These are phyloP conservation scores for Hemitrygon akajei DNA, from an alignment of 2,797 vertebrate genomes.

Conservation along the genomic window DNA sequence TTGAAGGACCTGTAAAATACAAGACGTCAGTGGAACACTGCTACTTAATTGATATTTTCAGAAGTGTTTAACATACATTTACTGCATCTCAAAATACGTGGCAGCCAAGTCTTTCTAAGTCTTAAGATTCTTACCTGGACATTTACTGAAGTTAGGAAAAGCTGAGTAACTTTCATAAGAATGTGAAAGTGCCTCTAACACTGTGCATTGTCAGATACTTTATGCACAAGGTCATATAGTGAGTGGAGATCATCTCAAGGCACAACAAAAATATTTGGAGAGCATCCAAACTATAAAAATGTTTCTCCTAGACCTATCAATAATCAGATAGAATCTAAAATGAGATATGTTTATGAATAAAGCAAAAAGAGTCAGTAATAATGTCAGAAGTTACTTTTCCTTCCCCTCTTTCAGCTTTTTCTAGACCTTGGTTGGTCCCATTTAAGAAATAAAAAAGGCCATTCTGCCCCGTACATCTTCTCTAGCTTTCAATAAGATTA, in stretches of 20 bases:
- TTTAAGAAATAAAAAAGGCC: too few species aligned
- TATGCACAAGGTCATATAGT: neutral
- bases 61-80: neutral
- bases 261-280: neutral
- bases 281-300: neutral
- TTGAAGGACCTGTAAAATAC: constrained; percentile 64
- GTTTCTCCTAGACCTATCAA: neutral
- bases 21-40: neutral
- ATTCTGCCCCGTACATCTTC: too few species aligned
- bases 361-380: neutral
- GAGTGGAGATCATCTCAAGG: neutral
- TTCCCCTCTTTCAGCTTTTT: neutral
- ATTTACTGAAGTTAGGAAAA: neutral
- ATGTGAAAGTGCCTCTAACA: neutral
- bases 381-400: neutral
- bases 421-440: neutral
- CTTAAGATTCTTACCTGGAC: neutral
- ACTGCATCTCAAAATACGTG: neutral
- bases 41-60: neutral
- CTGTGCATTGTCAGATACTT: neutral
- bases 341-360: neutral
- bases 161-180: neutral
- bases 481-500: too few species aligned
- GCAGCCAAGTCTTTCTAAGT: neutral
- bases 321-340: neutral